These are phyloP conservation scores for Lordiphosa stackelbergi DNA, from an alignment of 1,140 invertebrate species.

Conservation along the genomic window DNA sequence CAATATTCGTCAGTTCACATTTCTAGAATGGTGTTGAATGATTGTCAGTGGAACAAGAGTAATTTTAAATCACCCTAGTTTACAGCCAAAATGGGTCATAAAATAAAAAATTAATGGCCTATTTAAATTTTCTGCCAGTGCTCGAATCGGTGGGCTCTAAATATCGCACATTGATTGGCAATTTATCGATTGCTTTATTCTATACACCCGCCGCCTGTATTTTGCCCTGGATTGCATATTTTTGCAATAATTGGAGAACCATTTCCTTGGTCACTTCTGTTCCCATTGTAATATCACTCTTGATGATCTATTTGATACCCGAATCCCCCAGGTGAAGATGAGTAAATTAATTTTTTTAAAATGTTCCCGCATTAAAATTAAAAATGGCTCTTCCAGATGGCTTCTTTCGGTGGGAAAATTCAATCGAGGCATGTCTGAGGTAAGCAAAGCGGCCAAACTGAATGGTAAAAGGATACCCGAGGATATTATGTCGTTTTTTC, in stretches of 20 bases:
- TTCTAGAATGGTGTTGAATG: too few species aligned
- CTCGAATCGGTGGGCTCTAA: slow-evolving; percentile 89
- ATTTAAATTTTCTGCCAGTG: slow-evolving; percentile 78
- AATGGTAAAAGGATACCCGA: slow-evolving; percentile 86
- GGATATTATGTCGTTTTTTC: slow-evolving; percentile 84
- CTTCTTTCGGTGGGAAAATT: slow-evolving; percentile 88
- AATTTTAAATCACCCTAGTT: too few species aligned
- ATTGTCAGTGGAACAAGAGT: too few species aligned
- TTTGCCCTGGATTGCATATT: slow-evolving; percentile 88
- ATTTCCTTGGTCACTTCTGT: slow-evolving; percentile 84
- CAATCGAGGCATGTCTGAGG: slow-evolving; percentile 85
- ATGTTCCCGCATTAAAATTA: too few species aligned
- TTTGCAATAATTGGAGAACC: slow-evolving; percentile 84
- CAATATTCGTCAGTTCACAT: too few species aligned
- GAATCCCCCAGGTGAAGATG: slow-evolving; percentile 84
- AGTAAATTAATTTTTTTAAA: not conserved
- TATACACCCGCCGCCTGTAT: slow-evolving; percentile 85
- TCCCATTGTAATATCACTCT: slow-evolving; percentile 82
- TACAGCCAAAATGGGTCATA: too few species aligned
- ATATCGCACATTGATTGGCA: slow-evolving; percentile 89
- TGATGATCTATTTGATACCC: slow-evolving; percentile 85
- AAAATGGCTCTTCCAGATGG: slow-evolving; percentile 80
- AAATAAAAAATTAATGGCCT: too few species aligned
- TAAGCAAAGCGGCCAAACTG: slow-evolving; percentile 87
- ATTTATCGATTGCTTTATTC: slow-evolving; percentile 89